These are phyloP conservation scores for Orthonyx spaldingii DNA, from an alignment of 2,113 vertebrate species.

Conservation along the genomic window DNA sequence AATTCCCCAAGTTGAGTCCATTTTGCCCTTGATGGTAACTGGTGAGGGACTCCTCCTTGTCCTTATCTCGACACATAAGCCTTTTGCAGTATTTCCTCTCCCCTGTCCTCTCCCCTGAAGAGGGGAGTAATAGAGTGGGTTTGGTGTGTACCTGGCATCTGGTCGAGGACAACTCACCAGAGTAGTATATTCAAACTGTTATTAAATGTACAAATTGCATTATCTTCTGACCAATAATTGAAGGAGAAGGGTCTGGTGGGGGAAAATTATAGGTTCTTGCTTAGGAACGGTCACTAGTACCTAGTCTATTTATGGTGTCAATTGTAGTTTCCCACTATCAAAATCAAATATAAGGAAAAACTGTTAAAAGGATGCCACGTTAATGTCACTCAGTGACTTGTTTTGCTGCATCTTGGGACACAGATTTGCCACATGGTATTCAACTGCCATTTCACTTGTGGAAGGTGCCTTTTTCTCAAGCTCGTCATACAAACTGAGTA, in stretches of 20 bases:
- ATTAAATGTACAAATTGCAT: slow-evolving; percentile 33
- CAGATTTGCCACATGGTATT: background rate
- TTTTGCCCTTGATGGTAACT: background rate
- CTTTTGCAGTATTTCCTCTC: background rate
- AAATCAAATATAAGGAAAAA: background rate
- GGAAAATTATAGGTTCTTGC: background rate
- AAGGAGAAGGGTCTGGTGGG: background rate
- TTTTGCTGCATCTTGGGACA: background rate
- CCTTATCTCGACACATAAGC: background rate
- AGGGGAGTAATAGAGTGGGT: background rate
- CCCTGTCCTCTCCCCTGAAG: background rate
- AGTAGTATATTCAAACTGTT: slow-evolving; percentile 39
- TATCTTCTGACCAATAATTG: slow-evolving; percentile 14
- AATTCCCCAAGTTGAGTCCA: background rate
- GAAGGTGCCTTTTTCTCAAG: background rate
- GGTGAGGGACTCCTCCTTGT: too few relatives aligned
- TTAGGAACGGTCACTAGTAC: background rate
- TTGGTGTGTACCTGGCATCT: background rate
- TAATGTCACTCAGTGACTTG: background rate
- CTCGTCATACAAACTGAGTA: background rate
- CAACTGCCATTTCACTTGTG: background rate
- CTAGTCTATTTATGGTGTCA: background rate
- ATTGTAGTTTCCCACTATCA: background rate
- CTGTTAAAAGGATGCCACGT: background rate
- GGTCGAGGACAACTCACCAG: background rate